phyloP scores from a whole-genome alignment of 2,888 invertebrate genomes.

The Leptinotarsa tumamoca region DNA sequence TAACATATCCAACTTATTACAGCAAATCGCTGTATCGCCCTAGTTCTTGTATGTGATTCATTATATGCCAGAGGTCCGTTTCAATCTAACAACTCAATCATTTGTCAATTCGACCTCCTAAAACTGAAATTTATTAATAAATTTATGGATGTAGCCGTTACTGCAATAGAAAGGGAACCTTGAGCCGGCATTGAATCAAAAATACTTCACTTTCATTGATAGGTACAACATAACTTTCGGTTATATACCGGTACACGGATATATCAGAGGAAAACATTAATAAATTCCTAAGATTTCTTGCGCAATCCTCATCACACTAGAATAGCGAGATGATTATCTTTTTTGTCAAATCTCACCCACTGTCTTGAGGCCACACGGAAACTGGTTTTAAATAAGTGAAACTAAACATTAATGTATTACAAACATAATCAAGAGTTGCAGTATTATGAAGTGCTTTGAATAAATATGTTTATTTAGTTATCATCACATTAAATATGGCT shows the following conservation, averaged over 20 bases:
- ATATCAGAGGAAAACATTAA: background rate
- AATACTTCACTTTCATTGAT: no score
- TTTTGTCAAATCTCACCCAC: constrained; percentile 15
- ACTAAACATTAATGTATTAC: constrained; percentile 14
- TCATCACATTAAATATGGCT: constrained; percentile 48
- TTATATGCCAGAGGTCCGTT: no score
- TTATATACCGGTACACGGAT: background rate
- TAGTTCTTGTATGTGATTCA: no score
- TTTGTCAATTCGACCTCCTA: no score
- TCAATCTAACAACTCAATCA: no score
- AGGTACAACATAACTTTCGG: no score
- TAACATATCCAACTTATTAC: no score
- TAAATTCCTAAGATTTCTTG: background rate
- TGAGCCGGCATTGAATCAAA: no score
- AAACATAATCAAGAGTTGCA: constrained; percentile 20
- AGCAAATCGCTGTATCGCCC: no score
- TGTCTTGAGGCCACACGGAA: constrained; percentile 27
- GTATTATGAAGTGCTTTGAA: constrained; percentile 18
- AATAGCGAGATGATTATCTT: constrained; percentile 21
- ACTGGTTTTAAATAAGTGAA: constrained; percentile 31
- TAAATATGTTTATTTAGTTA: constrained; percentile 12
- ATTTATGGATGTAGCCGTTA: no score
- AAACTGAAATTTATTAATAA: no score
- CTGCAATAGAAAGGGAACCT: no score
- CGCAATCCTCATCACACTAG: constrained; percentile 12